These are phyloP conservation scores for Fistularia tabacaria DNA, from an alignment of 2,797 vertebrate genomes.

Conservation along the genomic window DNA sequence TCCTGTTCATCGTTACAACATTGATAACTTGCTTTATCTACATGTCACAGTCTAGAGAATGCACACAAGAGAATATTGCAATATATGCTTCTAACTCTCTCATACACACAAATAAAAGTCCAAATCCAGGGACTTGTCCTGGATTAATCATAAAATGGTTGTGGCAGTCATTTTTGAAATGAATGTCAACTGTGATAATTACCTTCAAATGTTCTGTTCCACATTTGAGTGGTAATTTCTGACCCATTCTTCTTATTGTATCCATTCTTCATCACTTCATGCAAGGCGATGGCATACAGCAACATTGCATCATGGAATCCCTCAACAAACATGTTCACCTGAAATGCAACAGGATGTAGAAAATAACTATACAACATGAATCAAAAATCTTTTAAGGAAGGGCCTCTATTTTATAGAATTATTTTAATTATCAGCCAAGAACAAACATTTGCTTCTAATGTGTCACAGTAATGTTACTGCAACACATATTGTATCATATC, in stretches of 20 bases:
- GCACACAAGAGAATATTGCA: not conserved
- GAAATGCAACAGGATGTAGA: constrained; percentile 24
- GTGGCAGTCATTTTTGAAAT: too few relatives aligned
- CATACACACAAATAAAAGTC: too few relatives aligned
- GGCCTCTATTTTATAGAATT: too few relatives aligned
- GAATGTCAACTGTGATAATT: not conserved
- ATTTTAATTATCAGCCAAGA: too few relatives aligned
- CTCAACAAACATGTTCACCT: constrained; percentile 98
- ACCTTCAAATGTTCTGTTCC: constrained; percentile 97
- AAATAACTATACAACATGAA: constrained; percentile 1
- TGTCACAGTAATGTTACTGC: too few relatives aligned
- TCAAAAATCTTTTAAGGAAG: not conserved
- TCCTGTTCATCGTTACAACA: constrained; percentile 76
- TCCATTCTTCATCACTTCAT: constrained; percentile 87
- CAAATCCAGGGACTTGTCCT: too few relatives aligned
- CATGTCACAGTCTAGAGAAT: not conserved
- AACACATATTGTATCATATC: too few relatives aligned
- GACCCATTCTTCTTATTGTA: constrained; percentile 87
- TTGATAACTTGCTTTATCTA: constrained; percentile 14
- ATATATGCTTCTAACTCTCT: not conserved
- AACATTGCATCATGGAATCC: constrained; percentile 95
- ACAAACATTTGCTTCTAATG: too few relatives aligned
- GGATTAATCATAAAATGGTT: too few relatives aligned
- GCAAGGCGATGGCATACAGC: constrained; percentile 88
- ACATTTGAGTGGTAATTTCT: constrained; percentile 86